Base-by-base conservation (phyloP, 1,140 invertebrate genomes). In the Drosophila bocqueti region DNA sequence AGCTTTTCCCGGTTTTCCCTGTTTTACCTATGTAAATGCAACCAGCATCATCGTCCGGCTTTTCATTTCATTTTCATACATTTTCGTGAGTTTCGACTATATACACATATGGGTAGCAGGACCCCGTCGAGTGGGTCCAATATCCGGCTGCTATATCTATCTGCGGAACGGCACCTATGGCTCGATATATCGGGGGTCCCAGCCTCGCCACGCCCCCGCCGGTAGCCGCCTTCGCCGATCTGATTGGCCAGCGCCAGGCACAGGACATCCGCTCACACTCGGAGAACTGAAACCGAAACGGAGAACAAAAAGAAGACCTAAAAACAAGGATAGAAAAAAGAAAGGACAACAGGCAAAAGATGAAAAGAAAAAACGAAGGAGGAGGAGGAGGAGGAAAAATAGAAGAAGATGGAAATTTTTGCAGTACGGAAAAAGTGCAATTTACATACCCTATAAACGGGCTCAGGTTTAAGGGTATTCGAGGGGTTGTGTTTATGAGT, bases 141-240 rank as follows among this genome's bases (percentile, higher is more conserved):
- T 54, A 71, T 57, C 62, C 61, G 13, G 47, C 50, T 18, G 7
- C 52, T 59, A 66, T 60, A 66, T 71, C 45, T 68, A 66, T 71
- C 45, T 55, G 67, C 29, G 66, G 52, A 45, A 71, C 36, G 36
- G 68, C 68, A 72, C 43, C 68, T 68, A 71, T 59, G 47, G 66
- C 68, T 54, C 57, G 69, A 75, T 66, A 75, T 66, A 76, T 74
- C 67, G 34, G 34, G 54, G 67, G 11, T 13, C 11, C 31, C 75
- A 34, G 63, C 69, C 76, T 66, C 81, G 84, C 81, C 81, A 87
- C 84, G 84, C 84, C 84, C 79, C 24, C 62, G 62, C 73, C 60
- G 45, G 73, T 62, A 47, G 74, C 58, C 57, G 75, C 75, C 74
- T 77, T 34, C 64, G 21, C 74, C 81, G 65, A 71, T 87, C 69